Evolutionary conservation across 2,113 vertebrate genomes (phyloP), one percentile per base, ranked within the genome.

Genomic region (Percina caprodes): DNA sequence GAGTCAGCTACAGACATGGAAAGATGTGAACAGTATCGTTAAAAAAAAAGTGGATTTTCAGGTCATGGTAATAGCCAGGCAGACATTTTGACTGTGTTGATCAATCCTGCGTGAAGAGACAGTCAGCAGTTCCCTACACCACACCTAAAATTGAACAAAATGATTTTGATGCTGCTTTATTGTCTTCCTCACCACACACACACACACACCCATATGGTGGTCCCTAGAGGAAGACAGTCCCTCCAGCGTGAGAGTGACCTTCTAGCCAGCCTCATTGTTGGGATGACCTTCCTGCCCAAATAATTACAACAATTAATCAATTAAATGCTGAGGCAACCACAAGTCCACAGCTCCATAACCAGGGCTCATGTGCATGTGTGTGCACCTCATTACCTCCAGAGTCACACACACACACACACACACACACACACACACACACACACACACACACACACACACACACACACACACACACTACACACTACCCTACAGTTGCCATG

Each of bases 271-370:
- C 74, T 88, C 80, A 76, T 83, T 84, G 91, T 88, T 87, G 80
- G 78, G 79, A 86, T 93, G 91, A 95, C 93, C 93, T 94, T 95
- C 90, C 85, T 77, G 81, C 90, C 70, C 83, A 90, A 94, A 95
- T 94, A 94, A 94, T 94, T 94, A 94, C 92, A 91, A 92, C 93
- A 92, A 94, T 95, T 94, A 94, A 94, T 95, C 94, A 94, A 94
- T 95, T 93, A 94, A 94, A 91, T 92, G 94, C 94, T 93, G 92
- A 94, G 89, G 90, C 89, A 87, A 90, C 86, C 87, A 91, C 86
- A 92, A 92, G 88, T 87, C 84, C 49, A 77, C 85, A 75, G 84
- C 91, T 89, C 84, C 90, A 86, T 84, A 87, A 87, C 76, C 87
- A 83, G 80, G 71, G 71, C 83, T 84, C 83, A 82, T 26, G 63